phyloP scores from a whole-genome alignment of 1,140 invertebrate genomes.

The Goniozus legneri region DNA sequence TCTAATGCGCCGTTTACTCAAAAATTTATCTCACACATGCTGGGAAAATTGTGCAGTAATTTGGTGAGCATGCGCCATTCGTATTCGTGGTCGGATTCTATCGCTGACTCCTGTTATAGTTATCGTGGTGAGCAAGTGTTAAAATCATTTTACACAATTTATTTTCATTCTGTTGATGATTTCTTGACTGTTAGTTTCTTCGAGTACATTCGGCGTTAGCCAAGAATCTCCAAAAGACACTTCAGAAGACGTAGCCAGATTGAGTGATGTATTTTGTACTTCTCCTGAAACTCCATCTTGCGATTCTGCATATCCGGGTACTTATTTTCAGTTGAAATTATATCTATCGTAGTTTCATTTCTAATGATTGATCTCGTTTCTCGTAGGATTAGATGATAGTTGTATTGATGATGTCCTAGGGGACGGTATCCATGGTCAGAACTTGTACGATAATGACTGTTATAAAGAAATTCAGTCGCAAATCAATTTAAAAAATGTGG shows the following conservation, averaged over 20 bases:
- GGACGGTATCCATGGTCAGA: constrained; percentile 50
- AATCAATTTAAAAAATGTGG: constrained; percentile 34
- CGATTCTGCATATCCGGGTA: constrained; percentile 46
- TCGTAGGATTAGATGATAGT: constrained; percentile 46
- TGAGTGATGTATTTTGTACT: constrained; percentile 39
- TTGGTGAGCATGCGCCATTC: constrained; percentile 37
- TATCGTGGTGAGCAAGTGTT: constrained; percentile 16
- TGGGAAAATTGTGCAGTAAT: constrained; percentile 34
- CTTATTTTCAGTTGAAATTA: constrained; percentile 1
- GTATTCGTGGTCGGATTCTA: constrained; percentile 45
- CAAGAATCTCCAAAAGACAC: constrained; percentile 33
- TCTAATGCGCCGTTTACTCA: constrained; percentile 47
- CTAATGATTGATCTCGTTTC: constrained; percentile 13
- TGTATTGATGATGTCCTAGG: constrained; percentile 51
- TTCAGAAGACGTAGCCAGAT: constrained; percentile 33
- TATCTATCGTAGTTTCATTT: neutral
- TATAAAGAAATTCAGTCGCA: constrained; percentile 46
- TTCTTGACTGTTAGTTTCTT: constrained; percentile 25
- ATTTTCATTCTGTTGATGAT: constrained; percentile 4
- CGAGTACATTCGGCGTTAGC: constrained; percentile 27
- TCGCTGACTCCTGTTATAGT: constrained; percentile 38
- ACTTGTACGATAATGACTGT: constrained; percentile 49
- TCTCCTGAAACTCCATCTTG: constrained; percentile 51
- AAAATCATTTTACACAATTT: neutral
- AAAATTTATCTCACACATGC: constrained; percentile 45